phyloP scores from a whole-genome alignment of 2,797 vertebrate species.

The Podarcis siculus region DNA sequence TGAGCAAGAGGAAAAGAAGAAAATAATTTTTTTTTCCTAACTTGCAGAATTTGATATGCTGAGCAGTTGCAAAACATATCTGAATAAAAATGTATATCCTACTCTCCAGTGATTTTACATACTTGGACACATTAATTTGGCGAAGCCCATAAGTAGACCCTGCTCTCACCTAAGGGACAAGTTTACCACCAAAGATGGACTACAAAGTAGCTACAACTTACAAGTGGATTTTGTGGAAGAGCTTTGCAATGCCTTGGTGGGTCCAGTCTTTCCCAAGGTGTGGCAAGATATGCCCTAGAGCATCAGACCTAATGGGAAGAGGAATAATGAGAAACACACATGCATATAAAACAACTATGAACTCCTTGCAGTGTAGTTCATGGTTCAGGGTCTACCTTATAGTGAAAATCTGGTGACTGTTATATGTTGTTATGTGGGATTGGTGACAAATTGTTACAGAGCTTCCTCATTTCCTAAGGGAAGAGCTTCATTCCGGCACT shows the following conservation, averaged over 20 bases:
- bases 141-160: background rate
- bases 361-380: background rate
- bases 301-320: constrained; percentile 85
- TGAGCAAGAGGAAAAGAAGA: background rate
- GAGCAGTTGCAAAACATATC: background rate
- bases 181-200: background rate
- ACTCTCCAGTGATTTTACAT: background rate
- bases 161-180: background rate
- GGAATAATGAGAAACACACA: background rate
- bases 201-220: constrained; percentile 73
- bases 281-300: constrained; percentile 93
- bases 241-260: constrained; percentile 90
- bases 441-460: background rate
- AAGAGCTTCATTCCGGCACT: background rate
- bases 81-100: background rate
- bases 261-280: constrained; percentile 98
- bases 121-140: background rate
- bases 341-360: background rate
- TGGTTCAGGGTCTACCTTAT: background rate
- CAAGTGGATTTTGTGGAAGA: constrained; percentile 96
- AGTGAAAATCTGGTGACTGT: background rate
- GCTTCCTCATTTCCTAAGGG: background rate
- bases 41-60: background rate
- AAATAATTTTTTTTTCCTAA: background rate
- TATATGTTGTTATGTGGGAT: background rate